Percentiles rank a stretch among this genome's conserved stretches.
Evolutionary conservation across 2,888 invertebrate species (phyloP).

Genomic region (Kryphioiulus occultus): DNA sequence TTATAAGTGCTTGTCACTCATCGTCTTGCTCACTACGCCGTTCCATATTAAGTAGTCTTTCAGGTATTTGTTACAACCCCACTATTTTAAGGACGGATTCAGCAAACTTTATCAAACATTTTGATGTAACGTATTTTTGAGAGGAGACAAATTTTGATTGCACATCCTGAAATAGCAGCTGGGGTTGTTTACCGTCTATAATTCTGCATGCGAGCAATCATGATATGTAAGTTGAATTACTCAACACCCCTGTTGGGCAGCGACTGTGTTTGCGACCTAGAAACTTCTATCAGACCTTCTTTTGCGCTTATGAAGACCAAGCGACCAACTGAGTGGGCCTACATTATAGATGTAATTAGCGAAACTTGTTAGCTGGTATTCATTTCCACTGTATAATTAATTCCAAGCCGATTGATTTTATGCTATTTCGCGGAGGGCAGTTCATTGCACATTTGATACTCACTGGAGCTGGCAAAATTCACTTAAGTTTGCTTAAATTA

Average conservation of each 20-base stretch:
- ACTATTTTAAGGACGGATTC: no score
- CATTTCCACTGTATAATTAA: not conserved
- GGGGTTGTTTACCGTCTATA: not conserved
- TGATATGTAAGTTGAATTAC: not conserved
- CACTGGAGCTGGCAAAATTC: slow-evolving; percentile 1
- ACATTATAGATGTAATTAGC: not conserved
- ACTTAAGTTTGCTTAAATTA: not conserved
- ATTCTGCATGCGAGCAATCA: not conserved
- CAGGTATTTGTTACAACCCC: no score
- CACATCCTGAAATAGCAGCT: no score
- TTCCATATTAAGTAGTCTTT: no score
- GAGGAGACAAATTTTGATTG: no score
- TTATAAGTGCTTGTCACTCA: no score
- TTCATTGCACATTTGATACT: not conserved
- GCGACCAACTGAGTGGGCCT: no score
- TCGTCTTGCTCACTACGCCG: no score
- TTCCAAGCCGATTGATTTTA: not conserved
- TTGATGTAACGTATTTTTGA: no score
- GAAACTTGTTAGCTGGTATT: not conserved
- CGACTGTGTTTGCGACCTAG: not conserved
- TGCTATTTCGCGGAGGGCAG: not conserved
- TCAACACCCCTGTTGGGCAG: not conserved
- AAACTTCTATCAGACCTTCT: no score
- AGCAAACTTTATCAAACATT: no score
- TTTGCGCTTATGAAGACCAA: no score